Evolutionary conservation across 2,888 invertebrate genomes (phyloP), one percentile per base, ranked within the genome.

Genomic region (Drosophila eohydei): DNA sequence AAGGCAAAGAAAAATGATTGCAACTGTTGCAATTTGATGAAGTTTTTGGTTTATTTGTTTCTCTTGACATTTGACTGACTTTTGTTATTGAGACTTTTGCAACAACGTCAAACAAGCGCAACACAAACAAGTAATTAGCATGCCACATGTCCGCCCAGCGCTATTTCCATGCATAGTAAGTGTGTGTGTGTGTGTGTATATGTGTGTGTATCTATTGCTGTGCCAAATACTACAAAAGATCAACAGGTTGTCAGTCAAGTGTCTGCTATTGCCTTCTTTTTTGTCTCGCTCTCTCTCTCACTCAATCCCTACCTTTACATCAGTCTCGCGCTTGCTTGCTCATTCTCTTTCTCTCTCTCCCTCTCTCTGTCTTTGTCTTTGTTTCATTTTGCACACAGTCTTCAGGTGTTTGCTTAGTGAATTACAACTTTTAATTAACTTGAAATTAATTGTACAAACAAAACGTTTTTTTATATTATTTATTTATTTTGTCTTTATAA

Each of bases 211-310:
- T 64, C 68, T 59, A 62, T 55, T 48, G 51, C 55, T 48, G 38
- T 28, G 74, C 58, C 62, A 71, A 74, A 77, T 67, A 73, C 68
- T 54, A 77, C 71, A 75, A 80, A 71, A 75, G 80, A 74, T 80
- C 80, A 80, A 75, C 80, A 80, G 80, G 80, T 80, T 78, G 80
- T 71, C 76, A 67, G 78, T 75, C 78, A 78, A 80, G 80, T 75
- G 75, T 60, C 71, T 75, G 66, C 43, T 59, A 52, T 59, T 59
- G 56, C 46, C 78, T 58, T 61, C 50, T 44, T 63, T 57, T 44
- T 30, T 38, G n/a, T 38, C 54, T 30, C 38, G 14, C 14, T 26
- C 48, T 9, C 28, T 7, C 30, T 6, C 50, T n/a, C 28, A 3
- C 34, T n/a, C 38, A 14, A 3, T 4, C 28, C 1, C 28, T 38